phyloP scores from a whole-genome alignment of 2,113 vertebrate species.

The Dryoscopus gambensis region DNA sequence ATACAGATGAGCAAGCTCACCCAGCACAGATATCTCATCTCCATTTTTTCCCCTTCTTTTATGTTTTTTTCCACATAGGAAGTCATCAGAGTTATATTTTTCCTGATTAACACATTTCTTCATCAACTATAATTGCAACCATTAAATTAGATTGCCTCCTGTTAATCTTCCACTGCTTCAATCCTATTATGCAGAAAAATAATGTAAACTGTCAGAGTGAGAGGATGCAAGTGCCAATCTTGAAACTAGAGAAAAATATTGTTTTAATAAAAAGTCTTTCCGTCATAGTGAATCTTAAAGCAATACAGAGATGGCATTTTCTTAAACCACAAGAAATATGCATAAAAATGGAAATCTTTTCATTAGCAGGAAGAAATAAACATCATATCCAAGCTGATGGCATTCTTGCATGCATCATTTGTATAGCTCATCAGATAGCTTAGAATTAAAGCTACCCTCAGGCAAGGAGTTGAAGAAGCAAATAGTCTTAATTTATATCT shows the following conservation, averaged over 20 bases:
- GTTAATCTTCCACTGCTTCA: constrained; percentile 60
- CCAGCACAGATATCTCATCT: constrained; percentile 9
- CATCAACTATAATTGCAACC: constrained; percentile 70
- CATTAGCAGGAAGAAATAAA: constrained; percentile 67
- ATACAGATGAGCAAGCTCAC: neutral
- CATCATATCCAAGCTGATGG: constrained; percentile 58
- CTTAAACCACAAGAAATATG: constrained; percentile 23
- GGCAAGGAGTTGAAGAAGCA: constrained; percentile 59
- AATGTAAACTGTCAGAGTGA: constrained; percentile 63
- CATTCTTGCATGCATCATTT: constrained; percentile 48
- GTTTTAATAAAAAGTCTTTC: constrained; percentile 64
- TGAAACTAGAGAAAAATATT: constrained; percentile 41
- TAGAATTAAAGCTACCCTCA: constrained; percentile 55
- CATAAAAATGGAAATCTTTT: constrained; percentile 55
- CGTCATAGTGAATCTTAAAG: constrained; percentile 50
- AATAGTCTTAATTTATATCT: constrained; percentile 71
- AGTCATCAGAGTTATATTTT: constrained; percentile 54
- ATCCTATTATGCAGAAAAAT: constrained; percentile 47
- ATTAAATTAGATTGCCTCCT: constrained; percentile 71
- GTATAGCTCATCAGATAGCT: constrained; percentile 36
- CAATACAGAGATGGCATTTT: constrained; percentile 9
- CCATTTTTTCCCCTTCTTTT: neutral
- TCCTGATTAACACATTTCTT: constrained; percentile 66
- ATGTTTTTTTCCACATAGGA: neutral
- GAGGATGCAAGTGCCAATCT: constrained; percentile 43